Evolutionary conservation across 2,888 invertebrate species (phyloP), one percentile per base, ranked within the genome.

Genomic region (Electrophaes corylata): DNA sequence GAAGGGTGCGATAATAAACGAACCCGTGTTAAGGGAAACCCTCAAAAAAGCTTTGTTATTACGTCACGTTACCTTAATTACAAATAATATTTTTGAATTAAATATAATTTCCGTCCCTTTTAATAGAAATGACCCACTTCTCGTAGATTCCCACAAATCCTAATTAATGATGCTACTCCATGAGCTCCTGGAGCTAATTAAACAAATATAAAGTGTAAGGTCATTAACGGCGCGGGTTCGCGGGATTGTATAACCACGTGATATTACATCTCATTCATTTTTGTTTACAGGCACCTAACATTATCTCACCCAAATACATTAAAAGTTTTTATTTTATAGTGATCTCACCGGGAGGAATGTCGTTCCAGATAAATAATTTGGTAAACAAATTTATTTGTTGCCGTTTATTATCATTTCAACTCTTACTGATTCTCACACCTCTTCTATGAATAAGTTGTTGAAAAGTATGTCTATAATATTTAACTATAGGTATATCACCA

Each of bases 131-230:
- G 41, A 50, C 46, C 47, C 20, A 47, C 41, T 56, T 45, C 44
- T 41, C 44, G 35, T 33, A 61, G 64, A 54, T 50, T 57, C 16
- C 44, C 55, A 55, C 60, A 45, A 60, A 60, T 60, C 57, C 56
- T 50, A 39, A 60, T 60, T 65, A 57, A 62, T 60, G 50, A 56
- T 54, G 44, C 55, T 59, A 46, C 54, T 61, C 39, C 43, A 37
- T 47, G 37, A 52, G 41, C 47, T 31, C 51, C 37, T 37, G 31
- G 14, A 47, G 53, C 48, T 60, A 45, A 60, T 56, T 56, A 56
- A 60, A 60, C 48, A 57, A 57, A 48, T 52, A 52, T 57, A 57
- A 52, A 48, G 44, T 43, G 47, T 48, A 23, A 40, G 31, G 48
- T 57, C 52, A 52, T 44, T 31, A 48, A 43, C 26, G 23, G 33